Evolutionary conservation across 2,797 vertebrate species (phyloP), one percentile per base, ranked within the genome.

Genomic region (Phalanger gymnotis): DNA sequence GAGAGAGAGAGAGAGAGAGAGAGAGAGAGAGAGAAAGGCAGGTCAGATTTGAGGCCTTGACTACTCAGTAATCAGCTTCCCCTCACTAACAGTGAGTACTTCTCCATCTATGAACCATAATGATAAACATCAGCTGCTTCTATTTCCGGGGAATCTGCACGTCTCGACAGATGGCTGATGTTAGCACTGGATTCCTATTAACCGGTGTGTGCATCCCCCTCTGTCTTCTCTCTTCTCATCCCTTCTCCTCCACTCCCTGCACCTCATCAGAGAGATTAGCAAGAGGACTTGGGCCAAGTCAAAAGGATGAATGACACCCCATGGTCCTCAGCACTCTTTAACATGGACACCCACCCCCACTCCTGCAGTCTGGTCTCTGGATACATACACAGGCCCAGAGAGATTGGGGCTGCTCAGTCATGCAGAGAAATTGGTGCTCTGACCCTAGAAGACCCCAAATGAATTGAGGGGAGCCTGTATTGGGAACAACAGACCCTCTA

Each of bases 371-470:
- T 93, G 22, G 40, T 31, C 51, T 81, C 11, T 53, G 52, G 61
- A 47, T 51, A 52, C 56, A 47, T n/a, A 53, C 3, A 47, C 40
- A 52, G 40, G 31, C 51, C 27, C 6, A 28, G 13, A 25, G 31
- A 92, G 52, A 4, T 47, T 25, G 2, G n/a, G 81, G 19, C 55
- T 53, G 14, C 56, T 53, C 91, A 11, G 47, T 30, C 92, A 95
- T 28, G 58, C 58, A 91, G 89, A 10, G 6, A 40, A 53, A 40
- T 94, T 91, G 40, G 58, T 25, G 1, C 91, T 90, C 53, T 94
- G 90, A 11, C 22, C 58, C 28, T 28, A 5, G 2, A 51, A 92
- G 53, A 91, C 73, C 96, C 96, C 81, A 28, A 56, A 95, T 58
- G 52, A 57, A 19, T 27, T 87, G 47, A 47, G 61, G 90, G 66